Conservation (phyloP, 2,113 vertebrate species). For the Leuciscus idus region DNA sequence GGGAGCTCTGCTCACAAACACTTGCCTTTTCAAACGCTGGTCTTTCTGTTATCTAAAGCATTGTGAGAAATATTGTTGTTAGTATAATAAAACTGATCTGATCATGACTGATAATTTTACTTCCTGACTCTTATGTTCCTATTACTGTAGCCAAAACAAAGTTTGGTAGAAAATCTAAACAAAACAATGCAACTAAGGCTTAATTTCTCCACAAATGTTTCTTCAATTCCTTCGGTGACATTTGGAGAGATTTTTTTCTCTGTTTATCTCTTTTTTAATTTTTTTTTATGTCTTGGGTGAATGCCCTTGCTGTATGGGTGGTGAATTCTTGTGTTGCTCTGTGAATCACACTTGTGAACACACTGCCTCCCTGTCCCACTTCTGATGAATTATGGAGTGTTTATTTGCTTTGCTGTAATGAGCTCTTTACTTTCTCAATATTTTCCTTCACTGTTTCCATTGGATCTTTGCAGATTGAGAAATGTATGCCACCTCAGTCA, state of each 20-base stretch:
- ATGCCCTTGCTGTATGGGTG: background rate
- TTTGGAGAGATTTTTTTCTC: background rate
- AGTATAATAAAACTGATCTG: background rate
- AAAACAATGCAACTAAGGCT: background rate
- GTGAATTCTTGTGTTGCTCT: conserved; percentile 6
- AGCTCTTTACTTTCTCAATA: background rate
- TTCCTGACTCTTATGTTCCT: background rate
- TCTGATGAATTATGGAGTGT: conserved; percentile 35
- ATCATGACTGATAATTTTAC: background rate
- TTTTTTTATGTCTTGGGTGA: background rate
- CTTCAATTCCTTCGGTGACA: background rate
- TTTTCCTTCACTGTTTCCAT: background rate
- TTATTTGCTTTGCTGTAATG: conserved; percentile 22
- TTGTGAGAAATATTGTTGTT: background rate
- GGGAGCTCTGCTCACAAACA: background rate
- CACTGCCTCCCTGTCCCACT: background rate
- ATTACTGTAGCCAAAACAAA: conserved; percentile 12
- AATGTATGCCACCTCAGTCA: background rate
- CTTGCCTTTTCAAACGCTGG: background rate
- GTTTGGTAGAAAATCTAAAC: background rate
- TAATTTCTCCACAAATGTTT: background rate
- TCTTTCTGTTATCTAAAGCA: background rate
- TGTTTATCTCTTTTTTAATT: background rate
- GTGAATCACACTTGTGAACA: background rate
- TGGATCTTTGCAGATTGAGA: background rate